phyloP scores from a whole-genome alignment of 2,797 vertebrate genomes.

The Gymnothorax reevesii region DNA sequence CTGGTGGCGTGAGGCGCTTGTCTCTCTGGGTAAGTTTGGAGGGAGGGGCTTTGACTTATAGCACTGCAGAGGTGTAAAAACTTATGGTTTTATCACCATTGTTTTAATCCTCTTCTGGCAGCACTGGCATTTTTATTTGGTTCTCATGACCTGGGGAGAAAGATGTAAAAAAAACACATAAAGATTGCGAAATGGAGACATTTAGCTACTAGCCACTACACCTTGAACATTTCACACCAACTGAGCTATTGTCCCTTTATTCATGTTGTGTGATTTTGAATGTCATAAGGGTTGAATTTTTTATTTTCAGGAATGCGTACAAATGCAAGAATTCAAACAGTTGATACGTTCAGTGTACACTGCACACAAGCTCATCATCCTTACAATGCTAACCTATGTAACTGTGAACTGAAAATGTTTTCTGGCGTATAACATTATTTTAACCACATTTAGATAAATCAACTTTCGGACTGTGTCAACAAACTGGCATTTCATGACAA shows the following conservation, averaged over 20 bases:
- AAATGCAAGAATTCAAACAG: not conserved
- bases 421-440: not conserved
- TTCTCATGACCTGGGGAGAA: conserved; percentile 1
- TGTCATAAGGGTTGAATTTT: not conserved
- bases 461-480: not conserved
- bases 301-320: not conserved
- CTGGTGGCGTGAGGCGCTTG: not conserved
- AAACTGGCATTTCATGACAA: not conserved
- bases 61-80: not conserved
- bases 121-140: conserved; percentile 6
- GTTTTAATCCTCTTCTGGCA: not conserved
- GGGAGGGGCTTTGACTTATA: not conserved
- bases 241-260: not conserved
- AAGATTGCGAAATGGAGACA: not conserved
- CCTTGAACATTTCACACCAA: not conserved
- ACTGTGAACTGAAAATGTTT: not conserved
- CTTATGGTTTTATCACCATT: conserved; percentile 6
- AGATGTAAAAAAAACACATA: not conserved
- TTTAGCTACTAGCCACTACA: not conserved
- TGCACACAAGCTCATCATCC: not conserved
- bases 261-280: not conserved
- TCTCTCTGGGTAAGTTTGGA: not conserved
- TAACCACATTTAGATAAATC: not conserved
- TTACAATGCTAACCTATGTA: not conserved
- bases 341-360: not conserved